Evolutionary conservation across 2,113 vertebrate species (phyloP).

Genomic region (Alexandromys fortis): DNA sequence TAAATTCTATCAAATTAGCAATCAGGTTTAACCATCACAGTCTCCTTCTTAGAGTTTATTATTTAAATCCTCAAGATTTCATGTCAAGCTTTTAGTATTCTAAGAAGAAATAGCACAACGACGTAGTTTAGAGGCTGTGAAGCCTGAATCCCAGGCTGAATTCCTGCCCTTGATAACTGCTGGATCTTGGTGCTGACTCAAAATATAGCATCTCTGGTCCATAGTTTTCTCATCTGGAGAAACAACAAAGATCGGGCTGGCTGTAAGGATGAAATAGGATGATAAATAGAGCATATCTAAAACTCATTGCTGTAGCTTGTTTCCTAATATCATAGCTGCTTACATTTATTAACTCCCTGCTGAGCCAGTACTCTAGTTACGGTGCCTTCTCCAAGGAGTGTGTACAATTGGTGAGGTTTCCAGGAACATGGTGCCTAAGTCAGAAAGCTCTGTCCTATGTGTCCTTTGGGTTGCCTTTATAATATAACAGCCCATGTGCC

Average conservation of each 20-base stretch:
- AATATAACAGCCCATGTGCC: not conserved
- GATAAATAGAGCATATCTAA: not conserved
- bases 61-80: not conserved
- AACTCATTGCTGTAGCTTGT: not conserved
- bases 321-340: not conserved
- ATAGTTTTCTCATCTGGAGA: not conserved
- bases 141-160: not conserved
- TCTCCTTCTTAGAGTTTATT: not conserved
- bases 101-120: not conserved
- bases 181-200: not conserved
- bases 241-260: not conserved
- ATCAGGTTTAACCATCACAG: not conserved
- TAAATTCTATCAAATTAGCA: not conserved
- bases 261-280: not conserved
- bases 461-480: not conserved
- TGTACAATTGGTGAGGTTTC: not conserved
- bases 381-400: not conserved
- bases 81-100: not conserved
- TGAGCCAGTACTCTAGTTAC: not conserved
- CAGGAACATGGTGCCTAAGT: not conserved
- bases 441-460: constrained; percentile 7
- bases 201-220: not conserved
- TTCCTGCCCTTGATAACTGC: not conserved
- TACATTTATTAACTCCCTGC: not conserved
- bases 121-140: not conserved